Percentiles rank a stretch among this genome's conserved stretches.
These are phyloP conservation scores for Trachelus tabidus DNA, from an alignment of 2,888 invertebrate species.

Conservation along the genomic window DNA sequence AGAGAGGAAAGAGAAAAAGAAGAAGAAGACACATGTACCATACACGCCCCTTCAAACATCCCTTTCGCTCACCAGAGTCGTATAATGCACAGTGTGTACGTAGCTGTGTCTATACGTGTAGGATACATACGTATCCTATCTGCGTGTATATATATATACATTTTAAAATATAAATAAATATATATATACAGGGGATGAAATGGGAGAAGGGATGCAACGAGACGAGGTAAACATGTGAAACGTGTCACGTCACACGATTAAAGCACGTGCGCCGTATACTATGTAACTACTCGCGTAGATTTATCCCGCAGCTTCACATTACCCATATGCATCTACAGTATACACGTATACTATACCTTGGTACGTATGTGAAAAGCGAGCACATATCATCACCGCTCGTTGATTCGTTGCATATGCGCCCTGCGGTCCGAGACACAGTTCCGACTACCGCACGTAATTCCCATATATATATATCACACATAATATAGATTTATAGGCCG, in stretches of 20 bases:
- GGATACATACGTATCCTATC: too few relatives aligned
- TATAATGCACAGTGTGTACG: not conserved
- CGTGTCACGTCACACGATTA: conserved; percentile 37
- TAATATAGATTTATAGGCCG: not conserved
- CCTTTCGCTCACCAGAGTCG: not conserved
- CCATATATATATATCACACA: not conserved
- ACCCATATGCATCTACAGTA: not conserved
- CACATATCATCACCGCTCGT: not conserved
- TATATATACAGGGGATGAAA: conserved; percentile 6
- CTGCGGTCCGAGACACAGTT: not conserved
- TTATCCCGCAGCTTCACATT: not conserved
- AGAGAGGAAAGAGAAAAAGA: not conserved
- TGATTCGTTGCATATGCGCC: not conserved
- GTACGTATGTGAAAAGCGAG: not conserved
- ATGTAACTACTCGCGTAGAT: not conserved
- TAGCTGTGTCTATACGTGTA: not conserved
- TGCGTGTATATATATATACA: too few relatives aligned
- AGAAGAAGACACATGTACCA: not conserved
- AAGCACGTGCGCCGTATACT: conserved; percentile 31
- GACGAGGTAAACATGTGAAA: conserved; percentile 35
- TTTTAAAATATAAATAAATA: not conserved
- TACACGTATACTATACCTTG: not conserved
- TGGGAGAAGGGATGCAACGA: conserved; percentile 15
- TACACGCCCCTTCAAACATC: not conserved
- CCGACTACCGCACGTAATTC: not conserved